Conservation (phyloP, 2,113 vertebrate genomes). For the Cinclus mexicanus region DNA sequence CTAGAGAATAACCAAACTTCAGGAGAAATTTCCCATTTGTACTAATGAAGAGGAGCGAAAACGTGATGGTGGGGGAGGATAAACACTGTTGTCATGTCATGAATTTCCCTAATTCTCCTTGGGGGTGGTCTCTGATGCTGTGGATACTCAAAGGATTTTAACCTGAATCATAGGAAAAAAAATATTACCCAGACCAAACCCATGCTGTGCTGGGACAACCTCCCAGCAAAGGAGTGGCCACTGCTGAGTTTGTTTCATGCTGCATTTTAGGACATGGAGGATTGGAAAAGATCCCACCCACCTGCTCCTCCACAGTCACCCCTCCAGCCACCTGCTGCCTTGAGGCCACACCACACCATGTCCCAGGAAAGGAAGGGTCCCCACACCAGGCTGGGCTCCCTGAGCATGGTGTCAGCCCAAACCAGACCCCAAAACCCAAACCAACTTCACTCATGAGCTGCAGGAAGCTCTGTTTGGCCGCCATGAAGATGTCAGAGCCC, state of each 20-base stretch:
- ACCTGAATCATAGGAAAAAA: not conserved
- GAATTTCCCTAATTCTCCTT: not conserved
- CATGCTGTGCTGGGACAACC: not conserved
- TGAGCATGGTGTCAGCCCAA: rapidly evolving
- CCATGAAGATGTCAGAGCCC: rapidly evolving
- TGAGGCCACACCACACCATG: rapidly evolving
- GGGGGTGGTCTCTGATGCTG: not conserved
- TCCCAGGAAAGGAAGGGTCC: not conserved
- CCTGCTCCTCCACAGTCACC: not conserved
- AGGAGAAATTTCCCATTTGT: not conserved
- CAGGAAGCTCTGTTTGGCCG: not conserved
- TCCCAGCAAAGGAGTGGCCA: not conserved
- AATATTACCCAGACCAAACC: not conserved
- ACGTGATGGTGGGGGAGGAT: not conserved
- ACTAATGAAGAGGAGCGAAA: not conserved
- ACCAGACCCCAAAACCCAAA: not conserved
- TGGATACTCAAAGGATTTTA: not conserved
- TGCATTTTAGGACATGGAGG: not conserved
- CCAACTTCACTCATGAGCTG: not conserved
- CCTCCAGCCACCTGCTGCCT: not conserved
- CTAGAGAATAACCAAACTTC: not conserved
- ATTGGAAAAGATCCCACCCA: not conserved
- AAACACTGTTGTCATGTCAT: not conserved
- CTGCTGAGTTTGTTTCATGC: not conserved
- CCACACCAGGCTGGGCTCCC: rapidly evolving